Percentiles rank a stretch among this genome's conserved stretches.
These are phyloP conservation scores for Crepidodera aurea DNA, from an alignment of 2,888 invertebrate species.

Conservation along the genomic window DNA sequence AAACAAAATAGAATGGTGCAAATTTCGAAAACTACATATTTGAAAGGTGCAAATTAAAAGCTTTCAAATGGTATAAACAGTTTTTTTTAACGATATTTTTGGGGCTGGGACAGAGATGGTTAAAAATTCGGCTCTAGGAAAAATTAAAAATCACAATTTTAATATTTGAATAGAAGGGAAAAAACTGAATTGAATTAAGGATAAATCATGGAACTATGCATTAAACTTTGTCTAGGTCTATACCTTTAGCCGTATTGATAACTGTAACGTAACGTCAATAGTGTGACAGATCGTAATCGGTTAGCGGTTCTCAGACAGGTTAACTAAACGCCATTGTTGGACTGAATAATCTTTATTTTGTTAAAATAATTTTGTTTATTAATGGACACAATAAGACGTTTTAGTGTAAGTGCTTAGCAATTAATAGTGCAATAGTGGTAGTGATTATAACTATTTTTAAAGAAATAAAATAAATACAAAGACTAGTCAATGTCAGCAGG, in stretches of 20 bases:
- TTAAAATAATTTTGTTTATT: conserved; percentile 47
- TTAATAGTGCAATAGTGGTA: conserved; percentile 55
- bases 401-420: conserved; percentile 49
- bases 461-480: conserved; percentile 65
- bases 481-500: conserved; percentile 88
- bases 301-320: conserved; percentile 33
- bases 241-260: not conserved
- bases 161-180: too few species aligned
- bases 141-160: too few species aligned
- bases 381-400: conserved; percentile 44
- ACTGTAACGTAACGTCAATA: not conserved
- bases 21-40: too few species aligned
- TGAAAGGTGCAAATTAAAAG: too few species aligned
- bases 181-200: too few species aligned
- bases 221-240: too few species aligned
- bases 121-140: too few species aligned
- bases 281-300: conserved; percentile 18
- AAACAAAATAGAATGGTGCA: too few species aligned
- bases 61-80: too few species aligned
- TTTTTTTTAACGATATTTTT: too few species aligned
- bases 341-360: conserved; percentile 54
- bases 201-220: too few species aligned
- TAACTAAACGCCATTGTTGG: conserved; percentile 60
- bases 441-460: conserved; percentile 51
- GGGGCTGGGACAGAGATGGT: too few species aligned